Percentiles rank a stretch among this genome's conserved stretches.
Conservation (phyloP, 2,888 invertebrate species). For the Dynastes tityus region DNA sequence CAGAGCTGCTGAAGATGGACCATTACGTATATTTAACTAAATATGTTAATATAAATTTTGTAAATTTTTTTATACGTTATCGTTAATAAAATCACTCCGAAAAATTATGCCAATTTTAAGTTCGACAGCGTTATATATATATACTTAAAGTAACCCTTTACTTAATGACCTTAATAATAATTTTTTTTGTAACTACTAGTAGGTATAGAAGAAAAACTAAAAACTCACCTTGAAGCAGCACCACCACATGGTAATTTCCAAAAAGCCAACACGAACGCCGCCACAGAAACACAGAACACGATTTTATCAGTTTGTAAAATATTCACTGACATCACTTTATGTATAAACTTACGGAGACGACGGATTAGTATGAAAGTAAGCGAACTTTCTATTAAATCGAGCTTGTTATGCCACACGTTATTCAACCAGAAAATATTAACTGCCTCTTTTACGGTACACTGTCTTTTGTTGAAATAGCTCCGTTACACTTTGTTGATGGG, state of each 20-base stretch:
- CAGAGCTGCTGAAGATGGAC: no score
- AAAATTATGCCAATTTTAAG: no score
- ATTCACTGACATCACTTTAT: constrained; percentile 35
- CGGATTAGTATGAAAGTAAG: constrained; percentile 44
- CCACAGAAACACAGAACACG: constrained; percentile 11
- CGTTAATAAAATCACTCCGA: no score
- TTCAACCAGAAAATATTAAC: constrained; percentile 48
- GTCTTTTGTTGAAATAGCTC: constrained; percentile 36
- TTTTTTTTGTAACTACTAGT: neutral
- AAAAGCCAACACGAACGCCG: constrained; percentile 10
- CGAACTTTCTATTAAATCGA: constrained; percentile 47
- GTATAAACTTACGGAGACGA: constrained; percentile 28
- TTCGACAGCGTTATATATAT: no score
- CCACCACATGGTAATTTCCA: constrained; percentile 47
- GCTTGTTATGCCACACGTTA: constrained; percentile 47
- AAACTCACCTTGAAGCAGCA: constrained; percentile 50
- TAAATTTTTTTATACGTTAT: no score
- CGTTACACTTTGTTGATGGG: constrained; percentile 19
- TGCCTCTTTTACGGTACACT: constrained; percentile 43
- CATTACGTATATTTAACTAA: no score
- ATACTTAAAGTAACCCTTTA: neutral
- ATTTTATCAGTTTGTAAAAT: constrained; percentile 19
- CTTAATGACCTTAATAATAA: neutral
- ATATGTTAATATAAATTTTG: no score
- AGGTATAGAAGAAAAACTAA: neutral